Evolutionary conservation across 2,888 invertebrate species (phyloP).

Genomic region (Mesorhabditis sp.): DNA sequence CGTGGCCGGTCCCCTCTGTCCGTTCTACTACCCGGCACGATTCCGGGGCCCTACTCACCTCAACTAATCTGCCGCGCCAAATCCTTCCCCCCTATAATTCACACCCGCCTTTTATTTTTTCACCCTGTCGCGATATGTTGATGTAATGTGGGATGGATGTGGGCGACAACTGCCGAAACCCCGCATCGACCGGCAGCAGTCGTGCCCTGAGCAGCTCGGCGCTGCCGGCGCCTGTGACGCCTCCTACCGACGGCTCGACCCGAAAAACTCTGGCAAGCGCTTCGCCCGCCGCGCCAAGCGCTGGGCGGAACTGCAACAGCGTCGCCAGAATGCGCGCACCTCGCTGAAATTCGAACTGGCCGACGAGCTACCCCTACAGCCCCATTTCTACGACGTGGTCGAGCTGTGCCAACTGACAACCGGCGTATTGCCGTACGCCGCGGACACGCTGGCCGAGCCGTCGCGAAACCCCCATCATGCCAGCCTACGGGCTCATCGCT

Average conservation of each 20-base stretch:
- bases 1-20: not conserved
- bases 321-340: conserved; percentile 19
- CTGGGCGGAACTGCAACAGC: conserved; percentile 41
- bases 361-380: not conserved
- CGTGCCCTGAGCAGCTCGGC: conserved; percentile 1
- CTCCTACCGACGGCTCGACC: not conserved
- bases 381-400: not conserved
- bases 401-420: not conserved
- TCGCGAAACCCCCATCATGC: not conserved
- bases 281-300: conserved; percentile 40
- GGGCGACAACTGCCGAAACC: conserved; percentile 5
- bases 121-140: not conserved
- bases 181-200: conserved; percentile 8
- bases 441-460: not conserved
- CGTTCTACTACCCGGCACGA: not conserved
- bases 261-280: conserved; percentile 68
- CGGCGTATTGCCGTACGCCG: not conserved
- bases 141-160: conserved; percentile 6
- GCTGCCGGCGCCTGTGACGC: not conserved
- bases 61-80: not conserved
- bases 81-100: not conserved
- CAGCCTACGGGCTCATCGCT: not conserved
- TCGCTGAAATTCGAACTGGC: conserved; percentile 2
- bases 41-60: not conserved
- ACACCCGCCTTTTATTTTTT: not conserved